Evolutionary conservation across 2,113 vertebrate species (phyloP), one percentile per base, ranked within the genome.

Genomic region (Junco hyemalis): DNA sequence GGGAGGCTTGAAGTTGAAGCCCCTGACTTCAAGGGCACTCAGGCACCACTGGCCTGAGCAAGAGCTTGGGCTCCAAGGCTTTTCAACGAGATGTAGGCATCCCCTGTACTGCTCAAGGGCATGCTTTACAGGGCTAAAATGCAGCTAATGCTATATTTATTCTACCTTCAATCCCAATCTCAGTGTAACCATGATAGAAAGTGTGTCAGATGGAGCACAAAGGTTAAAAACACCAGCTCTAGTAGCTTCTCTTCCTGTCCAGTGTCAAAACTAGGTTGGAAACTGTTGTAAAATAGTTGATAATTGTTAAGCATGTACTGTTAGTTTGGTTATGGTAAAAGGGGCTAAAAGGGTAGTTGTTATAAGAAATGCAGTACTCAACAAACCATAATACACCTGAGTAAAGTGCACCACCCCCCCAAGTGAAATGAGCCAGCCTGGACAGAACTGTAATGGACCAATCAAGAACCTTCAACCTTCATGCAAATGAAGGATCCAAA

Each of bases 151-250:
- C 15, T 48, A 3, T 45, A 24, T 60, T 60, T 65, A 56, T 89
- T 92, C 54, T 36, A 76, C 63, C 51, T 63, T 22, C 31, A 53
- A 38, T 44, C 11, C 38, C 42, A 86, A 5, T 14, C 20, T 53
- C 81, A 44, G 15, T 33, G 28, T 17, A 71, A 51, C 6, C 2
- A 0, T 19, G 12, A 44, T 2, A 68, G 33, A 60, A 80, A 71
- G 5, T 1, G 3, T 14, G n/a, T 80, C 68, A 80, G 50, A 53
- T 0, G 1, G 31, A 38, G n/a, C 13, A 7, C 28, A 53, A 14
- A 29, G 22, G 18, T 66, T 45, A 38, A 40, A 74, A 80, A 61
- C 13, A 47, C 14, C 53, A 26, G 21, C 22, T 76, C 13, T 35
- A n/a, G 3, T 26, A 54, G 2, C 42, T 80, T 83, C 26, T 4